Evolutionary conservation across 2,797 vertebrate genomes (phyloP).

Genomic region (Crenichthys baileyi): DNA sequence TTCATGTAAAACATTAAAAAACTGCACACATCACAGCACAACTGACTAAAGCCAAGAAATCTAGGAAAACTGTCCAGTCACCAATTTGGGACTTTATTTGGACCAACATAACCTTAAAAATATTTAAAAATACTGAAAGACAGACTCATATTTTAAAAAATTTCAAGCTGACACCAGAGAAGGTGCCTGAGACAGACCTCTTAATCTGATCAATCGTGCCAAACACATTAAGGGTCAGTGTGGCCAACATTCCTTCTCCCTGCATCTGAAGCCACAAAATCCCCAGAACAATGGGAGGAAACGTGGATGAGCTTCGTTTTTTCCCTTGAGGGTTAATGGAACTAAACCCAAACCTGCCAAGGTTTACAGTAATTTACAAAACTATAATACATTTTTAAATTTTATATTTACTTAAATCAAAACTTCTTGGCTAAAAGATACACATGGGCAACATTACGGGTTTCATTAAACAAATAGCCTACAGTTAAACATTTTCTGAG

Average conservation of each 20-base stretch:
- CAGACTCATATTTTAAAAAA: background rate
- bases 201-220: conserved; percentile 22
- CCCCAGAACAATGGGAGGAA: conserved; percentile 84
- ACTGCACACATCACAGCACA: background rate
- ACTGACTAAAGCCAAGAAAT: background rate
- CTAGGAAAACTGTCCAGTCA: background rate
- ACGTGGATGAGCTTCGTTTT: conserved; percentile 74
- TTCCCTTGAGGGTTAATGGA: conserved; percentile 36
- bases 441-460: background rate
- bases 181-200: background rate
- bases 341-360: conserved; percentile 7
- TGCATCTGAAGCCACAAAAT: conserved; percentile 51
- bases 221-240: conserved; percentile 39
- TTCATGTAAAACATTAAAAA: background rate
- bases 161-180: background rate
- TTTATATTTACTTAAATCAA: background rate
- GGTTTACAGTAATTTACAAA: background rate
- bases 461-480: background rate
- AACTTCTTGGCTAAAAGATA: background rate
- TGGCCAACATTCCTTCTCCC: conserved; percentile 45
- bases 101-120: background rate
- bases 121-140: background rate
- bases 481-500: background rate
- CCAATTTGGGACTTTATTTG: background rate
- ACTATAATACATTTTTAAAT: background rate